These are phyloP conservation scores for Pterocles burchelli DNA, from an alignment of 2,113 vertebrate genomes.

Conservation along the genomic window DNA sequence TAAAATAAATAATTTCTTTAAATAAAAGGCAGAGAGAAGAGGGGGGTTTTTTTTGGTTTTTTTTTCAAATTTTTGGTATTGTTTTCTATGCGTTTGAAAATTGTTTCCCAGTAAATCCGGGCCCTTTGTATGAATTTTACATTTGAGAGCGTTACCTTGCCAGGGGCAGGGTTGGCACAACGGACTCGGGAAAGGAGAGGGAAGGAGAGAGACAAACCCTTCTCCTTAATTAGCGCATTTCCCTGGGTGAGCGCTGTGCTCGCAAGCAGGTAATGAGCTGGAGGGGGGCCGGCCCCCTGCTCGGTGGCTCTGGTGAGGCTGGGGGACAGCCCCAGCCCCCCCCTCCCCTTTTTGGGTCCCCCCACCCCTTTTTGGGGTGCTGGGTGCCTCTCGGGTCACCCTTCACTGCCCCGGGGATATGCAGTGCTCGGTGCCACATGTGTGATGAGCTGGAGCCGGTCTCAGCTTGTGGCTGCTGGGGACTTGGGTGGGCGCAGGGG, in stretches of 20 bases:
- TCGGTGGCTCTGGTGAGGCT: not conserved
- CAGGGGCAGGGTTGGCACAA: slow-evolving; percentile 72
- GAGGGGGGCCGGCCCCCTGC: not conserved
- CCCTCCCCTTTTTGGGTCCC: not conserved
- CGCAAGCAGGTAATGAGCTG: slow-evolving; percentile 61
- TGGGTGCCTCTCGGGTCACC: not conserved
- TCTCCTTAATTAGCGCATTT: slow-evolving; percentile 65
- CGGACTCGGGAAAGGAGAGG: slow-evolving; percentile 54
- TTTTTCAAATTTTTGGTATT: not conserved
- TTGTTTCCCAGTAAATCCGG: slow-evolving; percentile 50
- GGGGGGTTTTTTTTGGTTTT: not conserved
- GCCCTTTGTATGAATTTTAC: slow-evolving; percentile 70
- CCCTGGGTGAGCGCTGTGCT: slow-evolving; percentile 62
- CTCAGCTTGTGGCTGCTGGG: not conserved
- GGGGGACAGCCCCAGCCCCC: not conserved
- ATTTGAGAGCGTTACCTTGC: slow-evolving; percentile 73
- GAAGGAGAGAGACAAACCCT: slow-evolving; percentile 53
- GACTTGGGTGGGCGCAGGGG: not conserved
- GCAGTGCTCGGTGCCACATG: fast-evolving
- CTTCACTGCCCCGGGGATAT: fast-evolving
- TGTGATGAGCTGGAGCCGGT: not conserved
- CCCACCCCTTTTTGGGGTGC: not conserved
- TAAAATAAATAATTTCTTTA: slow-evolving; percentile 39
- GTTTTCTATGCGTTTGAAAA: slow-evolving; percentile 35
- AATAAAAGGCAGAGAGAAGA: not conserved